A percentile compares a stretch with the other conserved stretches of the same genome.
Evolutionary conservation across 2,113 vertebrate genomes (phyloP).

Genomic region (Phycodurus eques): DNA sequence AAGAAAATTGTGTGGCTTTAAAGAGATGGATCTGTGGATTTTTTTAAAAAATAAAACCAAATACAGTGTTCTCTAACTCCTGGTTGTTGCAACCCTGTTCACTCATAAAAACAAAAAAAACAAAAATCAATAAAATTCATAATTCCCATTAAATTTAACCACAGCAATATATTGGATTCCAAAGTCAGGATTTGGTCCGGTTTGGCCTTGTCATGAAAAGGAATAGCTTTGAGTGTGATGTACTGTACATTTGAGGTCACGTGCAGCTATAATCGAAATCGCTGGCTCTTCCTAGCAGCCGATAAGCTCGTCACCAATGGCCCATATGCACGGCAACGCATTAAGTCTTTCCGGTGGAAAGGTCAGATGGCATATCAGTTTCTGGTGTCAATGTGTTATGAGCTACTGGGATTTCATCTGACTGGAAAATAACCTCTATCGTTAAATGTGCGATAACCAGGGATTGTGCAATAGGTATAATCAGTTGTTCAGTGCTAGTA

Average conservation of each 20-base stretch:
- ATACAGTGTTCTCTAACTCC: constrained; percentile 60
- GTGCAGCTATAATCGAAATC: neutral
- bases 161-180: constrained; percentile 67
- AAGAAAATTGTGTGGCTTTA: constrained; percentile 66
- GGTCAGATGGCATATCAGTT: too few relatives aligned
- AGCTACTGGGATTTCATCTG: too few relatives aligned
- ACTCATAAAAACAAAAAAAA: constrained; percentile 39
- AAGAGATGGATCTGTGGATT: constrained; percentile 51
- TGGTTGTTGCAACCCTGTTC: constrained; percentile 38
- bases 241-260: constrained; percentile 47
- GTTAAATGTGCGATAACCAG: too few relatives aligned
- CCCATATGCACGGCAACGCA: too few relatives aligned
- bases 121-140: constrained; percentile 68
- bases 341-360: too few relatives aligned
- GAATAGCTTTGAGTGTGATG: neutral
- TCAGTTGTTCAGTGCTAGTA: too few relatives aligned
- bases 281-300: too few relatives aligned
- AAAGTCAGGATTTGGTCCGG: constrained; percentile 45
- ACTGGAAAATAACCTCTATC: too few relatives aligned
- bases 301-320: too few relatives aligned
- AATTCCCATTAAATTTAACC: constrained; percentile 59
- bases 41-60: constrained; percentile 69
- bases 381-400: too few relatives aligned
- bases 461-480: too few relatives aligned
- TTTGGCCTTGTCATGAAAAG: constrained; percentile 38